phyloP scores from a whole-genome alignment of 2,888 invertebrate species.

The Lagria hirta region DNA sequence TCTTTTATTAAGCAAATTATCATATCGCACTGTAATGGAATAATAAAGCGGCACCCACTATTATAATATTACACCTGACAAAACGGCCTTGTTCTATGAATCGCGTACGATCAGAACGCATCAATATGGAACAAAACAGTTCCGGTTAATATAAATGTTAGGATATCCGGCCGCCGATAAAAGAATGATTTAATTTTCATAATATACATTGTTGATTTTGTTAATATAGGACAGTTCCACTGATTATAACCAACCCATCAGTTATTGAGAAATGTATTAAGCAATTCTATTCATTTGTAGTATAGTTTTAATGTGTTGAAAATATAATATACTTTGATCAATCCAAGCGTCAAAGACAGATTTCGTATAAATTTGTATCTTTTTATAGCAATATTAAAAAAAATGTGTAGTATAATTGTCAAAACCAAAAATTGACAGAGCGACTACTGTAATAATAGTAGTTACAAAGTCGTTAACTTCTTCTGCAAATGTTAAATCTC shows the following conservation, averaged over 20 bases:
- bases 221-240: conserved; percentile 42
- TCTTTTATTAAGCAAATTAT: conserved; percentile 47
- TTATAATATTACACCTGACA: conserved; percentile 47
- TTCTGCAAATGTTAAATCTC: no score
- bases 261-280: background rate
- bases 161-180: conserved; percentile 48
- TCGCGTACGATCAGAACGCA: conserved; percentile 41
- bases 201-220: conserved; percentile 39
- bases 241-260: conserved; percentile 32
- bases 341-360: no score
- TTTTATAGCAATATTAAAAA: no score
- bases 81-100: conserved; percentile 47
- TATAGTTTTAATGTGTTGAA: no score
- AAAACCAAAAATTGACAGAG: no score
- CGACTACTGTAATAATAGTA: no score
- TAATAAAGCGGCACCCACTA: conserved; percentile 43
- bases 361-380: no score
- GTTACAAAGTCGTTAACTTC: no score
- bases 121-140: conserved; percentile 49
- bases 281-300: background rate
- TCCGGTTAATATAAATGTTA: conserved; percentile 46
- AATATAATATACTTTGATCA: no score
- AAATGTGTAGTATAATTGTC: no score
- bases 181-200: conserved; percentile 51
- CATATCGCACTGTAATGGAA: conserved; percentile 46